Conservation (phyloP, 1,140 invertebrate genomes). For the Drosophila melanica region DNA sequence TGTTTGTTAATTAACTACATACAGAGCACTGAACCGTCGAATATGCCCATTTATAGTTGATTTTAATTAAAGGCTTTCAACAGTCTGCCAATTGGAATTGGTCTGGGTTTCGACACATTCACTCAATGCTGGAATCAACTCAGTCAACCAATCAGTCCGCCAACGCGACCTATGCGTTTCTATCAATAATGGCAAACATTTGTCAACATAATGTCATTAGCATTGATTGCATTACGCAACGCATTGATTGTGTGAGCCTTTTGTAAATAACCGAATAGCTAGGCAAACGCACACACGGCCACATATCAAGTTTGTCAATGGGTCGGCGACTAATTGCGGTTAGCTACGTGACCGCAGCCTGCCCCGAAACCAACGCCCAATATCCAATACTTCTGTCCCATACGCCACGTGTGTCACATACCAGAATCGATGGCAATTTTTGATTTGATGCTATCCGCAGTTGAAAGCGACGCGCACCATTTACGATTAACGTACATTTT, state of each 20-base stretch:
- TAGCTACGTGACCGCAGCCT: constrained; percentile 61
- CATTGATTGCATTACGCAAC: constrained; percentile 77
- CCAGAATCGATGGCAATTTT: constrained; percentile 37
- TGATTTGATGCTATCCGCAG: constrained; percentile 23
- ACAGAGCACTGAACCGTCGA: too few relatives aligned
- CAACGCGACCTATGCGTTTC: constrained; percentile 51
- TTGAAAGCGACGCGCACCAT: constrained; percentile 46
- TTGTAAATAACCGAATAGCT: constrained; percentile 68
- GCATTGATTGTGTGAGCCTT: constrained; percentile 75
- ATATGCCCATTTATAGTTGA: not conserved
- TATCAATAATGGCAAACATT: constrained; percentile 81
- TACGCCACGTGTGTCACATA: constrained; percentile 15
- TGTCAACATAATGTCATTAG: constrained; percentile 82
- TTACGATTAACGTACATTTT: constrained; percentile 72
- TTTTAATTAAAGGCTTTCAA: constrained; percentile 17
- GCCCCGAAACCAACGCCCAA: constrained; percentile 1
- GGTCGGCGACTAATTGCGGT: constrained; percentile 74
- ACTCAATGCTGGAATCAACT: constrained; percentile 12
- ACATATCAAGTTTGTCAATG: constrained; percentile 58
- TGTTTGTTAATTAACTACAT: too few relatives aligned
- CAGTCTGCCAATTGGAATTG: not conserved
- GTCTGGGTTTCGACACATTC: not conserved
- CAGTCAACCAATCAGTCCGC: constrained; percentile 28
- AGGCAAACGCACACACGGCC: constrained; percentile 27
- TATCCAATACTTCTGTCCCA: not conserved